Conservation (phyloP, 2,797 vertebrate species). For the Gallinago nigripennis region DNA sequence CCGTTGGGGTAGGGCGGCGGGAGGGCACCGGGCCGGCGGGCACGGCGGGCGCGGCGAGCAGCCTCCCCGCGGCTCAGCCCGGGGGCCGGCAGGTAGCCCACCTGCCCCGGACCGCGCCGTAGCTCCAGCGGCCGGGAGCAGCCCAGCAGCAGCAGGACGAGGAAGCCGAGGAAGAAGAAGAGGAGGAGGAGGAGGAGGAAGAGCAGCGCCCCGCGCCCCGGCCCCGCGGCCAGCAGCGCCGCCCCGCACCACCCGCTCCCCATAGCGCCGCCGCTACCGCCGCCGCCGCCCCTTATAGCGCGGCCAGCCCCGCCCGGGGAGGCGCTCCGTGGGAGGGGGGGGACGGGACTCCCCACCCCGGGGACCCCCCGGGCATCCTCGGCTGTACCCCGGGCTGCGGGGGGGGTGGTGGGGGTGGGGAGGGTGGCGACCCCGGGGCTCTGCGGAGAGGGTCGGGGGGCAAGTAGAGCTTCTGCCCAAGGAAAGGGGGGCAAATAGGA, state of each 20-base stretch:
- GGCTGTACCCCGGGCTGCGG: not conserved
- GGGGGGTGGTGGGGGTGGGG: too few relatives aligned
- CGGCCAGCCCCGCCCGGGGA: not conserved
- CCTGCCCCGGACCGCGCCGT: slow-evolving; percentile 74
- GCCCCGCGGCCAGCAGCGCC: not conserved
- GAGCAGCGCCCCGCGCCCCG: not conserved
- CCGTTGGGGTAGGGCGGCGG: slow-evolving; percentile 87
- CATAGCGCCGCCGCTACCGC: not conserved
- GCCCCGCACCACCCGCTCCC: not conserved
- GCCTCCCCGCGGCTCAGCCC: slow-evolving; percentile 69
- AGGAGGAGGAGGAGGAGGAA: not conserved
- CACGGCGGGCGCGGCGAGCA: slow-evolving; percentile 76
- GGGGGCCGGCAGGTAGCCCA: slow-evolving; percentile 79
- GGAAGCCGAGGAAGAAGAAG: not conserved
- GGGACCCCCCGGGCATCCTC: not conserved
- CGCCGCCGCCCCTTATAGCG: not conserved
- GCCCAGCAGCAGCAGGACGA: slow-evolving; percentile 28
- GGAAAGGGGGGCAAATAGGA: too few relatives aligned
- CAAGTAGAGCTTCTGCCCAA: not conserved
- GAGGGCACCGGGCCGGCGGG: slow-evolving; percentile 78
- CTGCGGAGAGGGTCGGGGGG: too few relatives aligned
- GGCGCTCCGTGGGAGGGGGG: not conserved
- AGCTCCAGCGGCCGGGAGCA: slow-evolving; percentile 75
- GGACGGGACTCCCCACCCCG: not conserved
- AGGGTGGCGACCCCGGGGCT: not conserved